phyloP scores from a whole-genome alignment of 2,797 vertebrate species.

The Mormyrus proboscirostris region DNA sequence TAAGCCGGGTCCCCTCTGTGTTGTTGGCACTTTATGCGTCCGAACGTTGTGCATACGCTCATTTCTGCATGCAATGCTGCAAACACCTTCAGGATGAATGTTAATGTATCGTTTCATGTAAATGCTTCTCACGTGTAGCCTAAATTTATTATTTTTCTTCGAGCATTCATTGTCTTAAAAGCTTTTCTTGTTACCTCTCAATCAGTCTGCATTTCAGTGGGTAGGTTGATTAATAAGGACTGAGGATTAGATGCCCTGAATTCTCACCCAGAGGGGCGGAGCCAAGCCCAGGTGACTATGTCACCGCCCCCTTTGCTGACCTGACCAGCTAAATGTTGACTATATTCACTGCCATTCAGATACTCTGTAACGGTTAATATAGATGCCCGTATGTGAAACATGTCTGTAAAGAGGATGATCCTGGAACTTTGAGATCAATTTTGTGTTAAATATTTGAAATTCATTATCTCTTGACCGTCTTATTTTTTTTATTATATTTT shows the following conservation, averaged over 20 bases:
- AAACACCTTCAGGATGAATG: not conserved
- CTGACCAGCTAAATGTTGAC: not conserved
- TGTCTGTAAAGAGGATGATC: not conserved
- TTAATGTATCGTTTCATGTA: not conserved
- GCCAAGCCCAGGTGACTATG: not conserved
- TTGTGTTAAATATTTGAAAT: not conserved
- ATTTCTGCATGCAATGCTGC: not conserved
- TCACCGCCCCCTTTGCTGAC: not conserved
- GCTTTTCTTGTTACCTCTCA: not conserved
- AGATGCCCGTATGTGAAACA: not conserved
- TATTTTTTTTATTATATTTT: slow-evolving; percentile 9
- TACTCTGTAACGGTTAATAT: not conserved
- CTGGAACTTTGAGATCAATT: not conserved
- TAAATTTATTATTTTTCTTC: not conserved
- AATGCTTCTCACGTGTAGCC: not conserved
- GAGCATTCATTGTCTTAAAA: not conserved
- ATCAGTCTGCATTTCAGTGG: not conserved
- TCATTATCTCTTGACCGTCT: not conserved
- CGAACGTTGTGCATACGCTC: not conserved
- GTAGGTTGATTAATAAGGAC: not conserved
- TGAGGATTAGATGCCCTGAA: not conserved
- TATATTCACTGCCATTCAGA: not conserved
- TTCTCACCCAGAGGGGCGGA: not conserved
- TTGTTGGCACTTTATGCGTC: slow-evolving; percentile 8
- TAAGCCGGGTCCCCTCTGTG: not conserved